Conservation (phyloP, 2,888 invertebrate genomes). For the Tineola bisselliella region DNA sequence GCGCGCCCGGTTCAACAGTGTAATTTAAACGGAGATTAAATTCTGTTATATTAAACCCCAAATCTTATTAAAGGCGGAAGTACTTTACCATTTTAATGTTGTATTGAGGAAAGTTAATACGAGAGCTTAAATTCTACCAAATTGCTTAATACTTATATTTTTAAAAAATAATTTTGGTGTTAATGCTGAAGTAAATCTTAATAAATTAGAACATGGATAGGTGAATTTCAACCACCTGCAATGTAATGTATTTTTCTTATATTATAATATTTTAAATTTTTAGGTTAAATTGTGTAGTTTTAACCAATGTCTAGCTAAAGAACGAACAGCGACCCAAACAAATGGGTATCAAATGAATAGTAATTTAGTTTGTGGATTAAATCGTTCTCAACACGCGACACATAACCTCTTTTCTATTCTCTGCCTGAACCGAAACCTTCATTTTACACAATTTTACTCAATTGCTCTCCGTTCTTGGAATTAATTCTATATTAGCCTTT, state of each 20-base stretch:
- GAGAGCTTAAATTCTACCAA: neutral
- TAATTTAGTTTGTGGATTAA: slow-evolving; percentile 65
- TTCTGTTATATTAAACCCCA: neutral
- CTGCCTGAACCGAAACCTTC: slow-evolving; percentile 56
- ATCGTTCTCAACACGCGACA: slow-evolving; percentile 67
- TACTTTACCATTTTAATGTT: neutral
- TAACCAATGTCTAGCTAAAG: slow-evolving; percentile 30
- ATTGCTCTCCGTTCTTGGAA: slow-evolving; percentile 64
- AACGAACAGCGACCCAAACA: slow-evolving; percentile 19
- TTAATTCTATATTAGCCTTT: slow-evolving; percentile 68
- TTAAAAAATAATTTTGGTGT: no score
- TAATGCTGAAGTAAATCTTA: no score
- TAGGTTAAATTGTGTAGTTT: neutral
- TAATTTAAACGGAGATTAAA: slow-evolving; percentile 7
- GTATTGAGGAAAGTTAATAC: neutral
- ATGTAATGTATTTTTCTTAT: no score
- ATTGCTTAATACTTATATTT: neutral
- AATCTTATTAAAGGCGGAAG: neutral
- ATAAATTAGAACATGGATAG: no score
- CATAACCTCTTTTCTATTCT: slow-evolving; percentile 65
- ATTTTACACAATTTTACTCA: slow-evolving; percentile 68
- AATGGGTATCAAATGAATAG: slow-evolving; percentile 65
- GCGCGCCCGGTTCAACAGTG: slow-evolving; percentile 18
- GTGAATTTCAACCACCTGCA: no score
- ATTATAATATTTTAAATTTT: no score